Conservation (phyloP, 2,888 invertebrate species). For the Perizoma flavofasciatum region DNA sequence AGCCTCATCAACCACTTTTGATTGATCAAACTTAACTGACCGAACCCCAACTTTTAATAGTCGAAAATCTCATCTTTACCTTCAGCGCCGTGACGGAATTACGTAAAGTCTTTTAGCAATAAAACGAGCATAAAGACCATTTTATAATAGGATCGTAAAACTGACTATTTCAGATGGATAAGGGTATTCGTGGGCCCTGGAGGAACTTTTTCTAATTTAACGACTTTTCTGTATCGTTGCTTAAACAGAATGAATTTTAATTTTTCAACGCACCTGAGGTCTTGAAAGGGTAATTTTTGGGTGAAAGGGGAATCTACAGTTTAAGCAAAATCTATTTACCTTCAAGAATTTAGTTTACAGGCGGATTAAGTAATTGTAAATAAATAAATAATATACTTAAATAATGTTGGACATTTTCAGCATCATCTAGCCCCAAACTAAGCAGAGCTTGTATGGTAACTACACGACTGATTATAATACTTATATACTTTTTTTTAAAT, state of each 20-base stretch:
- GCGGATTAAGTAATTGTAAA: no score
- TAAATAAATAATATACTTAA: no score
- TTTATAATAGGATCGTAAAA: conserved; percentile 82
- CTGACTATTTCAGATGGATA: conserved; percentile 60
- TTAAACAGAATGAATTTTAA: conserved; percentile 57
- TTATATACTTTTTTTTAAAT: no score
- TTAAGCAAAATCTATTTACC: not conserved
- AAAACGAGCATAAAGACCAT: conserved; percentile 81
- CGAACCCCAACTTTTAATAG: conserved; percentile 77
- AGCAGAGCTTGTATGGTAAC: no score
- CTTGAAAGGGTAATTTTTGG: conserved; percentile 34
- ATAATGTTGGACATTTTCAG: no score
- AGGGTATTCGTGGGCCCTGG: conserved; percentile 44
- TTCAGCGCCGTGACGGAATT: conserved; percentile 76
- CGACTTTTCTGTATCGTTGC: conserved; percentile 66
- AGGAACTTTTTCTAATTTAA: conserved; percentile 74
- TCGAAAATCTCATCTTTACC: conserved; percentile 74
- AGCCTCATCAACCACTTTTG: conserved; percentile 51
- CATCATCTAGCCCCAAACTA: no score
- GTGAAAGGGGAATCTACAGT: not conserved
- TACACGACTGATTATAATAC: no score
- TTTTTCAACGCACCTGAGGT: conserved; percentile 58
- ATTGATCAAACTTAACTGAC: conserved; percentile 56
- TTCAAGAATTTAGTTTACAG: no score
- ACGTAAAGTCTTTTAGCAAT: conserved; percentile 81